Conservation (phyloP, 2,797 vertebrate species). For the Discoglossus pictus region DNA sequence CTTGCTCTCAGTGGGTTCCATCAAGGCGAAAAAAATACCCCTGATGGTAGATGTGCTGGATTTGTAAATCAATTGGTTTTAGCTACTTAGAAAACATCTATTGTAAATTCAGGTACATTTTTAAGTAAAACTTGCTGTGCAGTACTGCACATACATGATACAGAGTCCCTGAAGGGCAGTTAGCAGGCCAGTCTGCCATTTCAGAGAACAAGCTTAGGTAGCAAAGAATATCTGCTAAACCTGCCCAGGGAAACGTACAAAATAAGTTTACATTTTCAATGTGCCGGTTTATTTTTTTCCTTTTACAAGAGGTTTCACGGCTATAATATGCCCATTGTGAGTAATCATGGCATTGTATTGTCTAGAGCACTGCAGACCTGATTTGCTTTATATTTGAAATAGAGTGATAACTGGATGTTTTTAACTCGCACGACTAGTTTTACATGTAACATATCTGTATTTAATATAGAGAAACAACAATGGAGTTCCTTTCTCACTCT, state of each 20-base stretch:
- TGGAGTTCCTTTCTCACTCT: too few relatives aligned
- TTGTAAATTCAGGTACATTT: conserved; percentile 54
- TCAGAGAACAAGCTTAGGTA: conserved; percentile 41
- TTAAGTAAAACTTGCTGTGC: conserved; percentile 56
- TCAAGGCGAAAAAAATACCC: conserved; percentile 40
- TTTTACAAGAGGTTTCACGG: background rate
- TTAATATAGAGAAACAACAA: too few relatives aligned
- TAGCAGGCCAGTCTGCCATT: conserved; percentile 48
- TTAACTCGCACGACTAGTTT: too few relatives aligned
- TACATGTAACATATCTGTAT: too few relatives aligned
- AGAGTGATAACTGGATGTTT: too few relatives aligned
- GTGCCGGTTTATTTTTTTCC: background rate
- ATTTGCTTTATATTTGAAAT: conserved; percentile 6
- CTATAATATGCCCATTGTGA: background rate
- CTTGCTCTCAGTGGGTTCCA: conserved; percentile 49
- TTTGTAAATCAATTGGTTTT: conserved; percentile 53
- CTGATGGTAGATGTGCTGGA: conserved; percentile 30
- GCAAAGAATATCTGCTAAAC: conserved; percentile 35
- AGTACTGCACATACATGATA: conserved; percentile 41
- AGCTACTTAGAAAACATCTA: conserved; percentile 39
- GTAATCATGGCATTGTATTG: conserved; percentile 56
- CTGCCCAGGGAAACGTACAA: background rate
- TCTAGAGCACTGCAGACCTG: conserved; percentile 52
- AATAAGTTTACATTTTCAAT: conserved; percentile 32
- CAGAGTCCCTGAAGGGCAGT: conserved; percentile 21